These are phyloP conservation scores for Eleginops maclovinus DNA, from an alignment of 2,113 vertebrate species.

Conservation along the genomic window DNA sequence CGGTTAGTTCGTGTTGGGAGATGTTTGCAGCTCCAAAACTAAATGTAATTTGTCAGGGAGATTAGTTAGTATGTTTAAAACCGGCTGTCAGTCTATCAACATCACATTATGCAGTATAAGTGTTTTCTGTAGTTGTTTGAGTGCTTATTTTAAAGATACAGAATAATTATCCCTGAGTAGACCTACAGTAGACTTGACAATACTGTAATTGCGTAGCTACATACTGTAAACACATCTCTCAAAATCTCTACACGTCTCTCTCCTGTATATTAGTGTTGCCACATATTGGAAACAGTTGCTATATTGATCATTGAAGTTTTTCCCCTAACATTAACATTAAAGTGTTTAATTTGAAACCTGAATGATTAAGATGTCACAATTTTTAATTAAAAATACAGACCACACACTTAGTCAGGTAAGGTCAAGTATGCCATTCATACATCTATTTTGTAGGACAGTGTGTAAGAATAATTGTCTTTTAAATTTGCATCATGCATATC, in stretches of 20 bases:
- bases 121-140: constrained; percentile 4
- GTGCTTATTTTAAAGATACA: too few relatives aligned
- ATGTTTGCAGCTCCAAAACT: neutral
- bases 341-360: neutral
- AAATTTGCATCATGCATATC: constrained; percentile 20
- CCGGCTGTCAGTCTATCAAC: neutral
- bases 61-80: constrained; percentile 17
- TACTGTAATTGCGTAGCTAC: neutral
- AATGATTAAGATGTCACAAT: neutral
- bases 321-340: neutral
- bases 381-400: neutral
- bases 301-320: neutral
- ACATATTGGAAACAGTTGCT: neutral
- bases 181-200: neutral
- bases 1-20: constrained; percentile 18
- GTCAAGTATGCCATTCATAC: neutral
- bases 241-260: too few relatives aligned
- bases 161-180: too few relatives aligned
- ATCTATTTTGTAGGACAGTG: neutral
- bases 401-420: neutral
- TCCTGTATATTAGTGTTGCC: neutral
- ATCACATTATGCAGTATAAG: neutral
- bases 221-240: neutral
- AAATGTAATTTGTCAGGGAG: constrained; percentile 2
- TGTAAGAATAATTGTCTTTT: neutral